phyloP scores from a whole-genome alignment of 2,797 vertebrate species.

The Hemibagrus guttatus region DNA sequence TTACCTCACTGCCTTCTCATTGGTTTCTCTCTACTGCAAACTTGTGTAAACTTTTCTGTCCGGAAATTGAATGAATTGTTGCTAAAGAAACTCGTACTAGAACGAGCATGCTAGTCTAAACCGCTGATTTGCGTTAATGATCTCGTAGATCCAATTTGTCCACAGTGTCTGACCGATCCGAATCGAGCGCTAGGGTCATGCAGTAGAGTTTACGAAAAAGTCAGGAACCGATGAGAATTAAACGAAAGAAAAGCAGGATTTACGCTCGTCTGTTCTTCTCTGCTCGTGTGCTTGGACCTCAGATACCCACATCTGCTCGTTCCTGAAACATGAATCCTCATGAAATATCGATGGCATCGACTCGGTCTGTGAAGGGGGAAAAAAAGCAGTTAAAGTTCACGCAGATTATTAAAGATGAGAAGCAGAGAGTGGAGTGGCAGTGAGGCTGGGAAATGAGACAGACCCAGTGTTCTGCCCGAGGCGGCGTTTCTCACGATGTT shows the following conservation, averaged over 20 bases:
- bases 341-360: slow-evolving; percentile 21
- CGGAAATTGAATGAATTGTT: not conserved
- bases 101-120: not conserved
- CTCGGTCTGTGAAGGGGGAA: not conserved
- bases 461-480: slow-evolving; percentile 10
- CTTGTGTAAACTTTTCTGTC: not conserved
- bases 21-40: not conserved
- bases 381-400: slow-evolving; percentile 14
- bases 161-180: not conserved
- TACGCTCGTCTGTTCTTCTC: not conserved
- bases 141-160: too few relatives aligned
- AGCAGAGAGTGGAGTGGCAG: not conserved
- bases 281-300: not conserved
- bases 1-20: not conserved
- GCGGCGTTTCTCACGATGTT: slow-evolving; percentile 3
- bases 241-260: not conserved
- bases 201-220: not conserved
- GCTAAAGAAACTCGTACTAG: not conserved
- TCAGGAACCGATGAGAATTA: not conserved
- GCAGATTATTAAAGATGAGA: slow-evolving; percentile 8
- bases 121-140: not conserved
- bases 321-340: slow-evolving; percentile 29
- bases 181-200: not conserved
- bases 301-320: slow-evolving; percentile 9
- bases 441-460: not conserved